Evolutionary conservation across 2,888 invertebrate species (phyloP).

Genomic region (Melipona beecheii): DNA sequence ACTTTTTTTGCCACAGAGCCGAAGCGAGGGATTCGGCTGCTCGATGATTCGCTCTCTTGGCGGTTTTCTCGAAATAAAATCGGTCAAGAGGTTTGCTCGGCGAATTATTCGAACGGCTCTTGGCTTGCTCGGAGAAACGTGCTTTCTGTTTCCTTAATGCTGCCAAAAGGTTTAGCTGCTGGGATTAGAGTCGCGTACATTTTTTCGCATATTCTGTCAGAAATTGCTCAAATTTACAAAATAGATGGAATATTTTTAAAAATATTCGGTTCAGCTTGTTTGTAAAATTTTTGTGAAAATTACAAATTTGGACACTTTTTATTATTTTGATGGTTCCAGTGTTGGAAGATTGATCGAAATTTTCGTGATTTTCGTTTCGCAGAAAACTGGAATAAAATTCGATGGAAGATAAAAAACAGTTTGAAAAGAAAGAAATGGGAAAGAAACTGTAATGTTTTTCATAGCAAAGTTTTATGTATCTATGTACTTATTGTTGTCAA

Average conservation of each 20-base stretch:
- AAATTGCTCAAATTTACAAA: neutral
- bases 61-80: conserved; percentile 16
- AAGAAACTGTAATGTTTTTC: too few relatives aligned
- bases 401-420: too few relatives aligned
- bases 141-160: neutral
- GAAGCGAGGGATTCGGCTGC: neutral
- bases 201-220: neutral
- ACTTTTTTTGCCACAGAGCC: neutral
- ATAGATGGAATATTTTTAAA: neutral
- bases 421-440: too few relatives aligned
- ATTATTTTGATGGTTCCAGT: neutral
- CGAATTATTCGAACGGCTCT: conserved; percentile 10
- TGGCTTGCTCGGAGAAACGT: neutral
- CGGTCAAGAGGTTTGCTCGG: conserved; percentile 24
- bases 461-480: too few relatives aligned
- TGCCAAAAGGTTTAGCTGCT: neutral
- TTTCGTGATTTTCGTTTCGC: too few relatives aligned
- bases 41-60: conserved; percentile 10
- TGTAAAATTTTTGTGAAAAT: neutral
- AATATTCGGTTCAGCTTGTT: neutral
- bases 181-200: neutral
- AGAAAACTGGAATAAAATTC: too few relatives aligned
- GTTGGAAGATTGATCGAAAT: neutral
- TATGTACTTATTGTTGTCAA: too few relatives aligned
- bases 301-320: neutral